These are phyloP conservation scores for Lysandra bellargus DNA, from an alignment of 2,888 invertebrate genomes.

Conservation along the genomic window DNA sequence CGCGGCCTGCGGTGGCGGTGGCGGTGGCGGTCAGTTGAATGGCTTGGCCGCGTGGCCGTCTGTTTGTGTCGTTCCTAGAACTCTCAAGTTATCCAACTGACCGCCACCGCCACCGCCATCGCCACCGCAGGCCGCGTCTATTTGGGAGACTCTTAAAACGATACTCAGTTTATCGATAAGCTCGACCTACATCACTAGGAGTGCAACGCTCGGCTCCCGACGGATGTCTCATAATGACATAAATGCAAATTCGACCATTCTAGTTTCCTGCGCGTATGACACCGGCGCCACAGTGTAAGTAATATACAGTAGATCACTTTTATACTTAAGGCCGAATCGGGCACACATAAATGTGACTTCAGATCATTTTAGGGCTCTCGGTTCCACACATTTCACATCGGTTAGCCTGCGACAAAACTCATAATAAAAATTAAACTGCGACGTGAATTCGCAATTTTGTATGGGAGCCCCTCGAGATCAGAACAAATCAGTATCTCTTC, in stretches of 20 bases:
- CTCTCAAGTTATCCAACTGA: too few species aligned
- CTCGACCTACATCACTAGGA: constrained; percentile 2
- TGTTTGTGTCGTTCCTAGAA: too few species aligned
- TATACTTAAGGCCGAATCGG: background rate
- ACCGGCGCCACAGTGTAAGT: constrained; percentile 34
- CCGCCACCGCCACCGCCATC: too few species aligned
- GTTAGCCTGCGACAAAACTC: background rate
- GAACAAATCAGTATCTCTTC: background rate
- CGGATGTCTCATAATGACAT: constrained; percentile 72
- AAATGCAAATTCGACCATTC: constrained; percentile 75
- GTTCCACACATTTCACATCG: too few species aligned
- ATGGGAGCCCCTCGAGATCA: too few species aligned
- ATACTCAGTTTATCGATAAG: background rate
- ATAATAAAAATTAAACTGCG: background rate
- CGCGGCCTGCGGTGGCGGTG: too few species aligned
- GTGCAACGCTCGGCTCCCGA: constrained; percentile 40
- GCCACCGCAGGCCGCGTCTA: too few species aligned
- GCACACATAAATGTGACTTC: background rate
- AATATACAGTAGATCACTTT: background rate
- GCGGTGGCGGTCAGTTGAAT: too few species aligned
- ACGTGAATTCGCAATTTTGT: background rate
- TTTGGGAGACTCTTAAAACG: too few species aligned
- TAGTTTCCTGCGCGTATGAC: constrained; percentile 59
- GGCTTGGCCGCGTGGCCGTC: too few species aligned
- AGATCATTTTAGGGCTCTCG: background rate